These are phyloP conservation scores for Noctuana brunneofusca DNA, from an alignment of 2,888 invertebrate genomes.

Conservation along the genomic window DNA sequence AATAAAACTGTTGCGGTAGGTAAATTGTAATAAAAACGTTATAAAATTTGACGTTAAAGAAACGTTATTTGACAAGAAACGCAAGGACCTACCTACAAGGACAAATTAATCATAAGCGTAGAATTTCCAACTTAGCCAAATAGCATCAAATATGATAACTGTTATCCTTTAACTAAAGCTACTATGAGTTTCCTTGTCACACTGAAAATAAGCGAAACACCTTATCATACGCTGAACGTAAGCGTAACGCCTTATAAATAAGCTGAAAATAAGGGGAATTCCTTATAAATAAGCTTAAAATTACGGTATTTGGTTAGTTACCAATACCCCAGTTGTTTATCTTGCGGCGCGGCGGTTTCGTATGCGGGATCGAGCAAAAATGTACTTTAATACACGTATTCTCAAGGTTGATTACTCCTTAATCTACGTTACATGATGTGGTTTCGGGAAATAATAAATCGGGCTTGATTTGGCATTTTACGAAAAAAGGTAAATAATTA, in stretches of 20 bases:
- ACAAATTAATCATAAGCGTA: no score
- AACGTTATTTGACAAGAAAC: no score
- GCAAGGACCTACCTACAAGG: no score
- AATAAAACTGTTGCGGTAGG: no score
- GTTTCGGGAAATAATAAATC: not conserved
- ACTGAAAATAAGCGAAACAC: not conserved
- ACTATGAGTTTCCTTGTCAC: not conserved
- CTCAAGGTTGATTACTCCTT: not conserved
- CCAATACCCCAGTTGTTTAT: constrained; percentile 65
- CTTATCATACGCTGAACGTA: no score
- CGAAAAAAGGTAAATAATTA: no score
- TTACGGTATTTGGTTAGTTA: constrained; percentile 57
- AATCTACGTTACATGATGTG: not conserved
- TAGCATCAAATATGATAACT: no score
- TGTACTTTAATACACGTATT: not conserved
- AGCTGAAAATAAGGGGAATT: constrained; percentile 41
- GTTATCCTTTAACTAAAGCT: not conserved
- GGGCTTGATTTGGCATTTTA: no score
- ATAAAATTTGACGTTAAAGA: not conserved
- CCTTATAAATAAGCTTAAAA: constrained; percentile 42
- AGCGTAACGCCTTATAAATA: constrained; percentile 14
- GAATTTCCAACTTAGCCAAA: not conserved
- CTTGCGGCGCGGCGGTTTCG: constrained; percentile 39
- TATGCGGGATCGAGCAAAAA: constrained; percentile 5
- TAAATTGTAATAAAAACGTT: not conserved